A percentile compares a stretch with the other conserved stretches of the same genome.
Conservation (phyloP, 2,113 vertebrate species). For the Candoia aspera region DNA sequence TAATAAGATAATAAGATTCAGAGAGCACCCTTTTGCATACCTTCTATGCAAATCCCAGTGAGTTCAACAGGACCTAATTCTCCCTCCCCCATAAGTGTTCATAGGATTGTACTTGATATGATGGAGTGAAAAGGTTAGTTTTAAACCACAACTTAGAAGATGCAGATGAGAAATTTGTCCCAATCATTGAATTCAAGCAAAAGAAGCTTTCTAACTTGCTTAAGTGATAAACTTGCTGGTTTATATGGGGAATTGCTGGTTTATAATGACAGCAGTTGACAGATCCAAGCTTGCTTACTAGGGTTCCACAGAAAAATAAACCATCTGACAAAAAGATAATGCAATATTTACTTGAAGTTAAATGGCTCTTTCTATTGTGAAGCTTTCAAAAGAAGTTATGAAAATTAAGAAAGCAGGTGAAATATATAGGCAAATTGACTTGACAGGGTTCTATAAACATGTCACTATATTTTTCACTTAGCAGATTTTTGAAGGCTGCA, state of each 20-base stretch:
- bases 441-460: slow-evolving; percentile 36
- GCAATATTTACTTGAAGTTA: slow-evolving; percentile 27
- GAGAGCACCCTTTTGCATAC: neutral
- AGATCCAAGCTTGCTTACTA: slow-evolving; percentile 18
- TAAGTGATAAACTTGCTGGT: neutral
- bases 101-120: neutral
- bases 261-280: rapidly evolving
- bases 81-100: neutral
- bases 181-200: neutral
- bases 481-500: slow-evolving; percentile 1
- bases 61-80: neutral
- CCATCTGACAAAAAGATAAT: slow-evolving; percentile 19
- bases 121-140: neutral
- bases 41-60: neutral
- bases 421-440: slow-evolving; percentile 13
- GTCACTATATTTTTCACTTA: slow-evolving; percentile 31
- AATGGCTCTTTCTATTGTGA: neutral
- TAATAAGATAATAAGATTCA: slow-evolving; percentile 18
- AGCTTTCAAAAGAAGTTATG: slow-evolving; percentile 34
- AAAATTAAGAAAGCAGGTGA: slow-evolving; percentile 18
- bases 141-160: neutral
- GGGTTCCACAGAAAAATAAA: slow-evolving; percentile 31
- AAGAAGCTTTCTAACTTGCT: neutral
- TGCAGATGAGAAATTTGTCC: neutral
- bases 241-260: slow-evolving; percentile 9